Evolutionary conservation across 2,113 vertebrate genomes (phyloP), one percentile per base, ranked within the genome.

Genomic region (Nothoprocta perdicaria): DNA sequence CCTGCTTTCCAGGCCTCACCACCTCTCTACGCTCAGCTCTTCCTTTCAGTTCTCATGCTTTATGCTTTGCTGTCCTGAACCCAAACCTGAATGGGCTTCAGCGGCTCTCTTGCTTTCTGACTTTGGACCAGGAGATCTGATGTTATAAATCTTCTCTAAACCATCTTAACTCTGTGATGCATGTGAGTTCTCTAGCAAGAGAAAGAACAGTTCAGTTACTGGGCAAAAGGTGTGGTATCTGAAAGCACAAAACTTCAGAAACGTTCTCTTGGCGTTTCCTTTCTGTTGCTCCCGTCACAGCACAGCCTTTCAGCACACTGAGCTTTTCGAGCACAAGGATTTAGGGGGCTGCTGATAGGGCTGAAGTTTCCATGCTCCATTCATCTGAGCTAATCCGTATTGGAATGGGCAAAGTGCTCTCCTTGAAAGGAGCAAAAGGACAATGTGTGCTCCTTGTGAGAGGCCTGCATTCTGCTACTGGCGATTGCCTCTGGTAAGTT

Each of bases 71-170:
- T 85, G 71, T 92, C 35, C 60, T 41, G 71, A 86, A 90, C 78
- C 67, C 75, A 93, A 92, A 89, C 82, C 50, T 85, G 81, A 90
- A 79, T 46, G 63, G 31, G 80, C 82, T 94, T 93, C 88, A 89
- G 11, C 89, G 72, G 50, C 12, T 90, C 24, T 77, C 41, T 66
- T 89, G 27, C 38, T 73, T 90, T 95, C 71, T 92, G 60, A 80
- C 50, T 87, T 84, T 3, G 22, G 69, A 60, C 82, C 61, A 58
- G 60, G 62, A 74, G 69, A 31, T 58, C 61, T 68, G 63, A 90
- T 45, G 72, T 23, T 6, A 2, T 72, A 81, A 93, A 86, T 52
- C 22, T 90, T 84, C 91, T 79, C 62, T 24, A 79, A 58, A 79
- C 46, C 18, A 9, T 84, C 17, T 33, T 72, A 88, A 71, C 11